Evolutionary conservation across 2,888 invertebrate genomes (phyloP).

Genomic region (Halocaridina rubra): DNA sequence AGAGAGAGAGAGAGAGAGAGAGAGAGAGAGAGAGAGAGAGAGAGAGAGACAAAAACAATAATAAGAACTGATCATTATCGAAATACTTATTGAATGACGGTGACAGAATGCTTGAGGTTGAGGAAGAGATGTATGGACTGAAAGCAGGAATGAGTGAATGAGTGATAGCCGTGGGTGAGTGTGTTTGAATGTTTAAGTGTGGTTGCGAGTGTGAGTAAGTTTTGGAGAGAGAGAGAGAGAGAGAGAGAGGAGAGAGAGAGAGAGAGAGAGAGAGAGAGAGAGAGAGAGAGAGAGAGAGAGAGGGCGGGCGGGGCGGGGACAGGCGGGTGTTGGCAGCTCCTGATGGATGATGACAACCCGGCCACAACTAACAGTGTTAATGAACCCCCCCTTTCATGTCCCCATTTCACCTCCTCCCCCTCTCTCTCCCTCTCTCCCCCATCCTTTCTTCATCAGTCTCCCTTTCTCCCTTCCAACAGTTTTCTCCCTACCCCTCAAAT

Average conservation of each 20-base stretch:
- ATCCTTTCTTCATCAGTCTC: too few species aligned
- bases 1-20: background rate
- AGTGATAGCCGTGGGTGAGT: background rate
- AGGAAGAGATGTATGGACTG: too few species aligned
- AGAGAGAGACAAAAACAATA: background rate
- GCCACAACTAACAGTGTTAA: background rate
- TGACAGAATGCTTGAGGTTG: too few species aligned
- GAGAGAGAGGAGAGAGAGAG: background rate
- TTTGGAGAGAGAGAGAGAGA: background rate
- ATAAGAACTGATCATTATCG: too few species aligned
- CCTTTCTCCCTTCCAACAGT: background rate
- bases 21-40: background rate
- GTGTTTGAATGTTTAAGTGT: background rate
- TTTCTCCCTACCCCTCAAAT: too few species aligned
- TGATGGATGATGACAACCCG: background rate
- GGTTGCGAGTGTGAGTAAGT: background rate
- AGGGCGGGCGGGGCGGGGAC: background rate
- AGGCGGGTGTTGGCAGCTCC: background rate
- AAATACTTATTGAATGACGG: too few species aligned
- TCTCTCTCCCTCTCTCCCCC: background rate
- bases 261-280: background rate
- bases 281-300: background rate
- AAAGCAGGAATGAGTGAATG: background rate
- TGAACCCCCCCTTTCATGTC: background rate
- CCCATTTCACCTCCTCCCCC: background rate